These are phyloP conservation scores for Eutrigla gurnardus DNA, from an alignment of 2,797 vertebrate genomes.

Conservation along the genomic window DNA sequence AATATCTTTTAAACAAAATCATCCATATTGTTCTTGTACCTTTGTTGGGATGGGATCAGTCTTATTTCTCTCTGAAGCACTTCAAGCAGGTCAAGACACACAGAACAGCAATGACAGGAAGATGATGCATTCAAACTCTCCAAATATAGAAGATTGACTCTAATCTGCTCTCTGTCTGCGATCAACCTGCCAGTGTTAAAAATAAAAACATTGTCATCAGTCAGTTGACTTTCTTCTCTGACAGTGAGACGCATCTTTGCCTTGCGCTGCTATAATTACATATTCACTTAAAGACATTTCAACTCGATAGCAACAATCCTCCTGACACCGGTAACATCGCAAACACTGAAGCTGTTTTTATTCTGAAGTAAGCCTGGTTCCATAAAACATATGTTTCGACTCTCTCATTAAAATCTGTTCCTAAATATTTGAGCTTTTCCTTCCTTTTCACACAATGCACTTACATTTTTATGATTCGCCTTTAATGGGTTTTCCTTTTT, in stretches of 20 bases:
- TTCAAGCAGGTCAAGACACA: background rate
- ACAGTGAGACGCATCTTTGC: background rate
- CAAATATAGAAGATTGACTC: background rate
- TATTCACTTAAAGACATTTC: background rate
- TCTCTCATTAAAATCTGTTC: background rate
- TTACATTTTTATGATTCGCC: background rate
- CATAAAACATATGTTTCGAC: background rate
- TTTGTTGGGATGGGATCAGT: background rate
- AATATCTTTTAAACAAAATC: background rate
- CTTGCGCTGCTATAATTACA: background rate
- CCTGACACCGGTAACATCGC: background rate
- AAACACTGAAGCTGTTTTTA: background rate
- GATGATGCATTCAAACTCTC: background rate
- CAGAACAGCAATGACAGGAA: slow-evolving; percentile 3
- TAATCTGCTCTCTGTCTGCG: background rate
- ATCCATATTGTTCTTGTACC: background rate
- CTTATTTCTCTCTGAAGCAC: slow-evolving; percentile 2
- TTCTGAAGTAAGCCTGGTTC: background rate
- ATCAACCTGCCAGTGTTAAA: background rate
- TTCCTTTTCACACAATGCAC: background rate
- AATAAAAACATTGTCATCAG: slow-evolving; percentile 6
- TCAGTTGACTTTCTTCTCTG: background rate
- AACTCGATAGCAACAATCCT: slow-evolving; percentile 1
- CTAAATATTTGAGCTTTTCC: background rate
- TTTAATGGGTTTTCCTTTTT: slow-evolving; percentile 18